Evolutionary conservation across 2,113 vertebrate genomes (phyloP).

Genomic region (Pseudonaja textilis): DNA sequence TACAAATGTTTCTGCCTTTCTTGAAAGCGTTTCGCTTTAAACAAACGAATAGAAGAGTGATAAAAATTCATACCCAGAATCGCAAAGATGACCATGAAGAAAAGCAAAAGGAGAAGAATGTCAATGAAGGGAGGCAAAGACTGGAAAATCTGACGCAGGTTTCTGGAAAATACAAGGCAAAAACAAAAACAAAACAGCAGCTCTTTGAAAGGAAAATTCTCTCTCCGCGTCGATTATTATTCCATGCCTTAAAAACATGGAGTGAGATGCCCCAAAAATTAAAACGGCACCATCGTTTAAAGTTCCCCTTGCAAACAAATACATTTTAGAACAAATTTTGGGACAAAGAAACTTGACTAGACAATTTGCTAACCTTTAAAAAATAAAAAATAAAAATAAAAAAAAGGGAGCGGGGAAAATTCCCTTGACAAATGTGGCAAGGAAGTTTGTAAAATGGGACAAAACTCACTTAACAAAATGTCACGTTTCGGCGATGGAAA

Average conservation of each 20-base stretch:
- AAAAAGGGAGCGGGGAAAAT: too few species aligned
- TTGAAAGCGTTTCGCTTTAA: background rate
- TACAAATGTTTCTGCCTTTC: background rate
- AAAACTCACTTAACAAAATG: too few species aligned
- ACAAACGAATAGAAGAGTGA: background rate
- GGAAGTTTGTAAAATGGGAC: too few species aligned
- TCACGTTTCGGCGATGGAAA: too few species aligned
- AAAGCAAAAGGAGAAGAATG: constrained; percentile 92
- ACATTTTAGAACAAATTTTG: too few species aligned
- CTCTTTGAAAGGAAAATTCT: background rate
- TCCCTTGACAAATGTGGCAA: too few species aligned
- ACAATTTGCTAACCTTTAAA: too few species aligned
- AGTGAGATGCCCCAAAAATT: background rate
- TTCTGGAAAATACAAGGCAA: constrained; percentile 70
- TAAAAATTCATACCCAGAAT: constrained; percentile 82
- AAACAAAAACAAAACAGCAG: too few species aligned
- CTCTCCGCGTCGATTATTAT: background rate
- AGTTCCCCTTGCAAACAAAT: background rate
- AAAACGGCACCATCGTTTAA: background rate
- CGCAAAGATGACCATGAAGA: constrained; percentile 99
- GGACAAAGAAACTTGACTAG: too few species aligned
- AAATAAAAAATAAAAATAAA: too few species aligned
- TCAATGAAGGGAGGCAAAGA: constrained; percentile 97
- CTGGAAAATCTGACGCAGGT: constrained; percentile 98
- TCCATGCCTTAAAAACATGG: background rate